Evolutionary conservation across 2,113 vertebrate species (phyloP), one percentile per base, ranked within the genome.

Genomic region (Acrocephalus arundinaceus): DNA sequence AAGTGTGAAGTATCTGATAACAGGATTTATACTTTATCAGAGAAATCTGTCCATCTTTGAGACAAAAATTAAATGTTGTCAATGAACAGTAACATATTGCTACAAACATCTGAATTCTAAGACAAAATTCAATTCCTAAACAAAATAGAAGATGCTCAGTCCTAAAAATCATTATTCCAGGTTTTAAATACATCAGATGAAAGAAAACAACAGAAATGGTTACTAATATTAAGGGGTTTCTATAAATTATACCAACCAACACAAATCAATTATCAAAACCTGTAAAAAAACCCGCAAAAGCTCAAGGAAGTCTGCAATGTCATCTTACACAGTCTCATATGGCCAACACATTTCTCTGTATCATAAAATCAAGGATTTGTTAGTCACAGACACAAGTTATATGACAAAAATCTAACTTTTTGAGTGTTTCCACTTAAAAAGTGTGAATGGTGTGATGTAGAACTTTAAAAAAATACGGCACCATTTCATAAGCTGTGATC

Each of bases 391-490:
- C 57, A 11, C 39, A 61, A 68, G 27, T 4, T 18, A 22, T 27
- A 23, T 6, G 13, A 37, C 20, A 90, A 70, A 62, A 45, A 30
- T 7, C 10, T 33, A 39, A 55, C 15, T 73, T 51, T 10, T 7
- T 3, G 3, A 48, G 2, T 31, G 51, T 23, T 87, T 70, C 46
- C 31, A 83, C 20, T 11, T 63, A 10, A 19, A 80, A 83, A 68
- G 67, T 45, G 13, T 28, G 1, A 1, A 23, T 4, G 15, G 5
- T 54, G 17, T 7, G 25, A 75, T n/a, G 5, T 4, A 51, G 9
- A 45, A 28, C 35, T 35, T 39, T 3, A 49, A 78, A 70, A 5
- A 3, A 74, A 28, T 8, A 28, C 0, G 1, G 22, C 7, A 31
- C 33, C 5, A 15, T 48, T 82, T 78, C 22, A 45, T 37, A 81